Base-by-base conservation (phyloP, 2,797 vertebrate species). In the Chanos chanos region DNA sequence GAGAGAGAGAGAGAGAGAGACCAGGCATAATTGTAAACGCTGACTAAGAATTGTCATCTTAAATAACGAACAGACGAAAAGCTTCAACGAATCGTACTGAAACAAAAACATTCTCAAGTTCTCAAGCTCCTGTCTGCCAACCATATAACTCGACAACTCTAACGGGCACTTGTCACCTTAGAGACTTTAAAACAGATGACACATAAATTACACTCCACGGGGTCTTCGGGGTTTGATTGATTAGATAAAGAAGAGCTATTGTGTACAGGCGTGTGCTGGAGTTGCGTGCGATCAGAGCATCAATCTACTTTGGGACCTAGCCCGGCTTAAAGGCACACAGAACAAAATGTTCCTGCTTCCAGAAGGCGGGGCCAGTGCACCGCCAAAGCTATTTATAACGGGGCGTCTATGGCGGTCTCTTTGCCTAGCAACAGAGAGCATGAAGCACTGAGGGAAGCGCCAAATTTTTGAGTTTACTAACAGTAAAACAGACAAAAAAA, bases 401-500 rank as follows among this genome's bases (percentile, higher is more conserved):
- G 78, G 77, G 78, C 65, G 83, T 86, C 86, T 84, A 89, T 89
- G 90, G 89, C 84, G 89, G 84, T 59, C 81, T 76, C 89, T 90
- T 92, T 89, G 93, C 93, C 93, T 94, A 92, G 94, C 94, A 96
- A 95, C 94, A 95, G 41, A n/a, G n/a, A 65, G 71, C 74, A 81
- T 47, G 65, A 81, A 82, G 59, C 31, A 10, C 12, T 37, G 7
- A 12, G 9, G 12, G 5, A n/a, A 27, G 22, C 21, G 34, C 7
- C 8, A 40, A 40, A 43, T 8, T n/a, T n/a, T n/a, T 43, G 19
- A n/a, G 24, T 5, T n/a, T n/a, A 12, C 40, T 40, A 40, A 10
- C 40, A 10, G 39, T 41, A 18, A 33, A 36, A 22, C 7, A 48
- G 21, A 30, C 24, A 33, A 45, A 45, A 18, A 22, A 33, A 18